phyloP scores from a whole-genome alignment of 2,797 vertebrate species.

The Myotis daubentonii region DNA sequence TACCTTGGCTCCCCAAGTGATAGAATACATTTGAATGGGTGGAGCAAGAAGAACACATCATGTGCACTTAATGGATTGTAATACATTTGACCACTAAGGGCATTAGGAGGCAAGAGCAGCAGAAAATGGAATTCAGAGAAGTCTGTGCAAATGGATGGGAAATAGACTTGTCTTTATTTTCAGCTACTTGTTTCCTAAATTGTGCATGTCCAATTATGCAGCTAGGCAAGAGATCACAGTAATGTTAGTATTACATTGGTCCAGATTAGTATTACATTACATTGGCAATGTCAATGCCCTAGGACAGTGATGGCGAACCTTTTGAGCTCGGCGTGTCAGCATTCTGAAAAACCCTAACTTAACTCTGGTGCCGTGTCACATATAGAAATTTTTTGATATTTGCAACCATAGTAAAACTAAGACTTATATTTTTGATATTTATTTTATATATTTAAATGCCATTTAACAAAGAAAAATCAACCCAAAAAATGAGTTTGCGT shows the following conservation, averaged over 20 bases:
- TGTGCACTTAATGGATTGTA: neutral
- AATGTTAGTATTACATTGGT: neutral
- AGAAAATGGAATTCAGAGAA: conserved; percentile 21
- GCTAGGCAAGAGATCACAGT: neutral
- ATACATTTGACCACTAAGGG: neutral
- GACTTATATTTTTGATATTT: no score
- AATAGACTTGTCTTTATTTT: conserved; percentile 26
- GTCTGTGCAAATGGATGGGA: neutral
- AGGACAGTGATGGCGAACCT: no score
- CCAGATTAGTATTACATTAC: neutral
- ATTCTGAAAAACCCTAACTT: no score
- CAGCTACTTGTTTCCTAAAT: neutral
- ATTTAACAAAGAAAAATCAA: no score
- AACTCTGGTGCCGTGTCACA: no score
- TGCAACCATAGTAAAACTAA: no score
- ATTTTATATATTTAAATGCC: no score
- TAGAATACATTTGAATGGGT: neutral
- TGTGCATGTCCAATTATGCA: neutral
- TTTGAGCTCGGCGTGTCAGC: no score
- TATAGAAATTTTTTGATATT: no score
- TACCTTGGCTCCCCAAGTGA: neutral
- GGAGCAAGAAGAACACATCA: neutral
- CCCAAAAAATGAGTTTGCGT: no score
- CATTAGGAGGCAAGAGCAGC: neutral
- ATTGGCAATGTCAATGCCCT: neutral